Conservation (phyloP, 2,888 invertebrate genomes). For the Hylaea fasciaria region DNA sequence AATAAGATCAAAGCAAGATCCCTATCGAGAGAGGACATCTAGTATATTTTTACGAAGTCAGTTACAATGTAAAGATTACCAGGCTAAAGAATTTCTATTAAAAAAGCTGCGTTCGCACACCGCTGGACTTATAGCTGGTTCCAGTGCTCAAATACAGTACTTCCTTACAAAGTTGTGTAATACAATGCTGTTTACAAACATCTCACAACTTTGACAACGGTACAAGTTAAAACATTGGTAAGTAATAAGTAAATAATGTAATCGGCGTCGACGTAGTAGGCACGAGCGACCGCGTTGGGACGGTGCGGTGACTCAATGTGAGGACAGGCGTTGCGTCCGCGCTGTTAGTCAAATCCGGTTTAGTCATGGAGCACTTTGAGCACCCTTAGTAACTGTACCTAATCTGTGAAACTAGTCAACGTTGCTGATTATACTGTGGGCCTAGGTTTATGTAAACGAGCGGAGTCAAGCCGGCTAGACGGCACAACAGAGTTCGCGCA, state of each 20-base stretch:
- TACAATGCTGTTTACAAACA: slow-evolving; percentile 4
- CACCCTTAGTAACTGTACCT: slow-evolving; percentile 15
- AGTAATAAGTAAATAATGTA: slow-evolving; percentile 29
- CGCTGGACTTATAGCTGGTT: too few species aligned
- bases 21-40: too few species aligned
- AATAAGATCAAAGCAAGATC: too few species aligned
- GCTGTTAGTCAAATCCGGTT: slow-evolving; percentile 73
- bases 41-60: too few species aligned
- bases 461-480: not conserved
- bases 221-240: slow-evolving; percentile 10
- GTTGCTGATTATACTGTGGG: slow-evolving; percentile 6
- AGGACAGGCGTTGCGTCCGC: slow-evolving; percentile 55
- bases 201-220: not conserved
- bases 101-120: too few species aligned
- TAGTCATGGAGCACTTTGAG: slow-evolving; percentile 50
- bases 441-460: not conserved
- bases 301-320: slow-evolving; percentile 65
- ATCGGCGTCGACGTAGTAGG: slow-evolving; percentile 36
- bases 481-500: not conserved
- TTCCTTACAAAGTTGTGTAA: not conserved
- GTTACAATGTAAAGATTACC: too few species aligned
- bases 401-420: not conserved
- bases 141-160: too few species aligned
- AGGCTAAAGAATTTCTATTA: too few species aligned
- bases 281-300: slow-evolving; percentile 36